Evolutionary conservation across 1,140 invertebrate species (phyloP), one percentile per base, ranked within the genome.

Genomic region (Bombus fervidus): DNA sequence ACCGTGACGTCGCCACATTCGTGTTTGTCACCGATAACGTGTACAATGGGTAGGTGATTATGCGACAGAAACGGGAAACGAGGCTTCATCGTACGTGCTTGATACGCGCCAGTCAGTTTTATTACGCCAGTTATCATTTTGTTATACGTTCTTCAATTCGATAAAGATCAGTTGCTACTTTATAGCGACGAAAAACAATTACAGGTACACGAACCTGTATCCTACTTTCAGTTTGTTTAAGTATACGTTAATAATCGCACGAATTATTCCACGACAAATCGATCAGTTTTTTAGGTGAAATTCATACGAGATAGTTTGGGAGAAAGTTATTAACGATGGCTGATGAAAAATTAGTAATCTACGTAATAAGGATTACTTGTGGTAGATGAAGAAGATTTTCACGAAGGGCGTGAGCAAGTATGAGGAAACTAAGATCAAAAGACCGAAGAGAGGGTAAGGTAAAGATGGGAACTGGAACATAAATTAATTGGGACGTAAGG

Each of bases 401-500:
- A 53, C n/a, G n/a, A 25, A 31, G 34, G 57, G 64, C 41, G 3
- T 82, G 84, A 88, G 71, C 68, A 69, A 83, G 73, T 82, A 76
- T 91, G 85, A 72, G 85, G 77, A 72, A 57, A 34, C 64, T 71
- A 86, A 86, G 88, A 92, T 93, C 93, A 92, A 92, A 92, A 92
- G 28, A 83, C n/a, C 81, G 74, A 69, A 3, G 64, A 41, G 13
- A 34, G 15, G 76, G 77, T 82, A 84, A 89, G 85, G 86, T 88
- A 91, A 88, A 83, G 79, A 79, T 64, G 73, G 22, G 53, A 81
- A 92, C 90, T 93, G 83, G 80, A 92, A 91, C 90, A 84, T 92
- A 93, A 94, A 94, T 94, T 94, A 94, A 94, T 94, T 94, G 92
- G 89, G 89, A 93, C 91, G 92, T 89, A 93, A 92, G 86, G 91